Evolutionary conservation across 2,888 invertebrate genomes (phyloP).

Genomic region (Dicycla oo): DNA sequence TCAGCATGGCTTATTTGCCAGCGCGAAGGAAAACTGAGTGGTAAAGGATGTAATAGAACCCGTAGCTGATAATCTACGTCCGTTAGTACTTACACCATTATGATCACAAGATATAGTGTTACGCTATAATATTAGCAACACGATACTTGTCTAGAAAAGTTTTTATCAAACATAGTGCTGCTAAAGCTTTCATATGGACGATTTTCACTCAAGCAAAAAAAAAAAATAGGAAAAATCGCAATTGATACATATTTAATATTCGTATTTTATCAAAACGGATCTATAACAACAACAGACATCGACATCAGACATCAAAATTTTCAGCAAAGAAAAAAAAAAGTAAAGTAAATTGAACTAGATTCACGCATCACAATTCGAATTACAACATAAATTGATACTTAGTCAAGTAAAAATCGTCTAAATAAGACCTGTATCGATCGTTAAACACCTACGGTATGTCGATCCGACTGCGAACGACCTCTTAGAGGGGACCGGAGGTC

Average conservation of each 20-base stretch:
- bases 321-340: background rate
- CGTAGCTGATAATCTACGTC: conserved; percentile 25
- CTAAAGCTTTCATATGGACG: background rate
- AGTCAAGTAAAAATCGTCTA: conserved; percentile 36
- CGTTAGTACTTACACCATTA: conserved; percentile 21
- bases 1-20: background rate
- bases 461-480: conserved; percentile 68
- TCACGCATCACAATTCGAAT: background rate
- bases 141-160: conserved; percentile 9
- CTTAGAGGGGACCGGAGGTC: conserved; percentile 64
- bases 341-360: background rate
- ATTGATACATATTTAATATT: background rate
- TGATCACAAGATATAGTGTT: conserved; percentile 28
- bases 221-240: background rate
- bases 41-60: conserved; percentile 36
- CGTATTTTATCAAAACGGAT: background rate
- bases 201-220: background rate
- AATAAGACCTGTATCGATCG: conserved; percentile 45
- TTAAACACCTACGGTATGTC: conserved; percentile 63
- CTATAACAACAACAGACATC: background rate
- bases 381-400: conserved; percentile 5
- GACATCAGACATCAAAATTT: background rate
- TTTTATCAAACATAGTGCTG: background rate
- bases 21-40: conserved; percentile 4
- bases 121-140: conserved; percentile 26